Evolutionary conservation across 2,113 vertebrate species (phyloP), one percentile per base, ranked within the genome.

Genomic region (Pterocles burchelli): DNA sequence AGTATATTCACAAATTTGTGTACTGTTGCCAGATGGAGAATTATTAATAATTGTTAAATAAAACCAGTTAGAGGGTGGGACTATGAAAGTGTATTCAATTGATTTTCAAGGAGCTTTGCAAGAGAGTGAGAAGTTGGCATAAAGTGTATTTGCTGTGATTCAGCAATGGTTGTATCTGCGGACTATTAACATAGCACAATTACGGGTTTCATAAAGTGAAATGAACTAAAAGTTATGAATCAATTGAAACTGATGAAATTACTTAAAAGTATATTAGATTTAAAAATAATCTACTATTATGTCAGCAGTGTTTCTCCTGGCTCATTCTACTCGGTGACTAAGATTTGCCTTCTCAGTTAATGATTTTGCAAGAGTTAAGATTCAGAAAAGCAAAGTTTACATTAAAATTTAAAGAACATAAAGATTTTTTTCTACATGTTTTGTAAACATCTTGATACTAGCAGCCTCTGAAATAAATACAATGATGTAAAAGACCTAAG

Each of bases 31-130:
- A 49, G 16, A 28, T 52, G 36, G 26, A 70, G 33, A 59, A 46
- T 55, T 54, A 65, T 38, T 57, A 63, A 62, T 52, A 36, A 38
- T 52, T 63, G 51, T 36, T 63, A 67, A 61, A 66, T 46, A 75
- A 75, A 72, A 89, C 0, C 1, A 36, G 2, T 18, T 65, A 0
- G 1, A 66, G 18, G 14, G 12, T 46, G 61, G 61, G 31, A 61
- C 14, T 33, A 41, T 17, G 8, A 18, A 49, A 70, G 10, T 17
- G 4, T 41, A 48, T 72, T 49, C 25, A 57, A 38, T 2, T 66
- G 28, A 75, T 25, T 54, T 15, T 14, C 48, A 34, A 26, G 15
- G 31, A 72, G 34, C 24, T 87, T 87, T 81, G 22, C 10, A 73
- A 68, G 29, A 80, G 38, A 22, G 13, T 20, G 11, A 72, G 61